These are phyloP conservation scores for Varanus komodoensis DNA, from an alignment of 2,113 vertebrate species.

Conservation along the genomic window DNA sequence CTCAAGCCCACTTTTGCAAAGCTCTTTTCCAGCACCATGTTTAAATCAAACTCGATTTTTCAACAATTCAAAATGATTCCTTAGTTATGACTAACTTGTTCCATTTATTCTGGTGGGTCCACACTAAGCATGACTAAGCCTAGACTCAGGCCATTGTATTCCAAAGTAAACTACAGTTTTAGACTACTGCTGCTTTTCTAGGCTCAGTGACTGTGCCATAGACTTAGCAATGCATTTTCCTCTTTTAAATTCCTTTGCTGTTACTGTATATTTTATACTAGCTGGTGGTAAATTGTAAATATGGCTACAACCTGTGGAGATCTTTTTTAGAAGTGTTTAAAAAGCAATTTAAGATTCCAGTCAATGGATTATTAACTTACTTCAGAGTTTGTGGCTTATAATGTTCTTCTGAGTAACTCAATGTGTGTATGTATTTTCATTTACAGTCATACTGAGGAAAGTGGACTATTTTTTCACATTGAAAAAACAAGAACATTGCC, in stretches of 20 bases:
- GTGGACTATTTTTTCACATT: constrained; percentile 39
- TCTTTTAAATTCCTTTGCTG: constrained; percentile 31
- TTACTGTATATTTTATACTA: constrained; percentile 29
- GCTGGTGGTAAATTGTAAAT: constrained; percentile 51
- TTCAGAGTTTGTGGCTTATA: constrained; percentile 39
- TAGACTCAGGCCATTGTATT: neutral
- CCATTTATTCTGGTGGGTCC: too few relatives aligned
- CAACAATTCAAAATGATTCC: too few relatives aligned
- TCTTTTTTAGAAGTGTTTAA: constrained; percentile 51
- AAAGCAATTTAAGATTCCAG: constrained; percentile 51
- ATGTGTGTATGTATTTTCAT: constrained; percentile 35
- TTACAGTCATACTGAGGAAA: constrained; percentile 39
- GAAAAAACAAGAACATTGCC: constrained; percentile 46
- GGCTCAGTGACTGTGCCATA: constrained; percentile 9
- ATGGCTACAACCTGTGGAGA: constrained; percentile 50
- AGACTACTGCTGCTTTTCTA: constrained; percentile 43
- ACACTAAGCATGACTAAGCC: too few relatives aligned
- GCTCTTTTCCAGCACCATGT: too few relatives aligned
- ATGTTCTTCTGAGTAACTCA: constrained; percentile 5
- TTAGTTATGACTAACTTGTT: too few relatives aligned
- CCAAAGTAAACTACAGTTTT: constrained; percentile 31
- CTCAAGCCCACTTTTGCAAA: too few relatives aligned
- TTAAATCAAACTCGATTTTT: too few relatives aligned
- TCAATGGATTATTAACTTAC: constrained; percentile 44
- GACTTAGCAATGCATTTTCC: constrained; percentile 39